Percentiles rank a stretch among this genome's conserved stretches.
Conservation (phyloP, 2,888 invertebrate genomes). For the Taenaris catops region DNA sequence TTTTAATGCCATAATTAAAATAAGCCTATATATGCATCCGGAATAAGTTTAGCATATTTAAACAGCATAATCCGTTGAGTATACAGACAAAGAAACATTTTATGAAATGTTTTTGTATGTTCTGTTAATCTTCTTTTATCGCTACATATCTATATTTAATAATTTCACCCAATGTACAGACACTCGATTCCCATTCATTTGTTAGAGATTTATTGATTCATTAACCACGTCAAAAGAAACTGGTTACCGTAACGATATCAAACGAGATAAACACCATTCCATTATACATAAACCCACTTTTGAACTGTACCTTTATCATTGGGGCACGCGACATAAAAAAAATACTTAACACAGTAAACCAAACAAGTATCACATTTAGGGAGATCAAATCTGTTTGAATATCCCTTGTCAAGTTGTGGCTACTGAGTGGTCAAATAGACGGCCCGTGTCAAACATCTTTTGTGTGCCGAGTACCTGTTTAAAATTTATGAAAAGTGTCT, state of each 20-base stretch:
- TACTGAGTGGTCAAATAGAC: constrained; percentile 67
- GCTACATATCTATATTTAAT: too few species aligned
- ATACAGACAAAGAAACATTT: too few species aligned
- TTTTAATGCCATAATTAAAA: too few species aligned
- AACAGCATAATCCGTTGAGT: too few species aligned
- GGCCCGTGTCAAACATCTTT: constrained; percentile 61
- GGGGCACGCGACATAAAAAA: constrained; percentile 53
- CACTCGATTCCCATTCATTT: too few species aligned
- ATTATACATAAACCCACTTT: constrained; percentile 25
- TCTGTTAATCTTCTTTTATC: too few species aligned
- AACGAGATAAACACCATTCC: constrained; percentile 20
- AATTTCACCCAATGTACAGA: too few species aligned
- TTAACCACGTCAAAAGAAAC: too few species aligned
- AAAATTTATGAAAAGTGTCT: constrained; percentile 50
- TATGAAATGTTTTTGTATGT: too few species aligned
- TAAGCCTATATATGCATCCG: too few species aligned
- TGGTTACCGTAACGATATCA: constrained; percentile 4
- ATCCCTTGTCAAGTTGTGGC: constrained; percentile 49
- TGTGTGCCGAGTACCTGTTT: constrained; percentile 57
- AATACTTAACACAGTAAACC: constrained; percentile 38
- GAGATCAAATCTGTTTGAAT: constrained; percentile 61
- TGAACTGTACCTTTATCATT: constrained; percentile 37
- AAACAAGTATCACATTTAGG: constrained; percentile 42
- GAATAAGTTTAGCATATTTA: too few species aligned
- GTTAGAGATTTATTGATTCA: too few species aligned